Base-by-base conservation (phyloP, 2,888 invertebrate genomes). In the Heterodera filipjevi region DNA sequence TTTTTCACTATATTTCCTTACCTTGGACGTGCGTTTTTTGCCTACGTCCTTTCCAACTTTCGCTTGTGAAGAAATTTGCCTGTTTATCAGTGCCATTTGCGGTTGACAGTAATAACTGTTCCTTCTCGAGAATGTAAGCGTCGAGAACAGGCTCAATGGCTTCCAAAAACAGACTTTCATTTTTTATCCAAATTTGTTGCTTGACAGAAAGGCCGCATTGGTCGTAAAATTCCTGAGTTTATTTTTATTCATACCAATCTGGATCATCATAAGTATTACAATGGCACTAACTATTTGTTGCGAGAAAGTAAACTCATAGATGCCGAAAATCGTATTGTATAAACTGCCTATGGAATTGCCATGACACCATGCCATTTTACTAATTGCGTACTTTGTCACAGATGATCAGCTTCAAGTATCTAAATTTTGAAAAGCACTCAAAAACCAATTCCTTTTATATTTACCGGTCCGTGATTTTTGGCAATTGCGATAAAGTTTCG, bases 171-270 rank as follows among this genome's bases (percentile, higher is more conserved):
- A 97, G 90, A 1, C 95, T 94, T 89, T 97, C 96, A 90, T 97
- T 96, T 87, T 96, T 95, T 87, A 95, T 94, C 98, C 98, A 98
- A 86, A 98, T 97, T 90, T 98, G 97, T 66, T 96, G 92, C 89
- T 96, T 97, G 0, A 98, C 96, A 91, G 96, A 96, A 0, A 96
- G 95, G 82, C 53, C 22, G 46, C 75, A 75, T 64, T 66, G 75
- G 27, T 75, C 75, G 68, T 75, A 75, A 3, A 75, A 68, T 12
- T 75, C 75, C 75, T 75, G 66, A 46, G n/a, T 73, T 27, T 1
- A 39, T 19, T 27, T 8, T 19, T 14, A n/a, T 73, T 10, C 46
- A n/a, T 6, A 30, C 30, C 22, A 6, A 72, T 27, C 30, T 30
- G 16, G 14, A 39, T 5, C 59, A 22, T 33, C 72, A 32, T n/a